phyloP scores from a whole-genome alignment of 2,888 invertebrate genomes.

The Himalopsyche japonica region DNA sequence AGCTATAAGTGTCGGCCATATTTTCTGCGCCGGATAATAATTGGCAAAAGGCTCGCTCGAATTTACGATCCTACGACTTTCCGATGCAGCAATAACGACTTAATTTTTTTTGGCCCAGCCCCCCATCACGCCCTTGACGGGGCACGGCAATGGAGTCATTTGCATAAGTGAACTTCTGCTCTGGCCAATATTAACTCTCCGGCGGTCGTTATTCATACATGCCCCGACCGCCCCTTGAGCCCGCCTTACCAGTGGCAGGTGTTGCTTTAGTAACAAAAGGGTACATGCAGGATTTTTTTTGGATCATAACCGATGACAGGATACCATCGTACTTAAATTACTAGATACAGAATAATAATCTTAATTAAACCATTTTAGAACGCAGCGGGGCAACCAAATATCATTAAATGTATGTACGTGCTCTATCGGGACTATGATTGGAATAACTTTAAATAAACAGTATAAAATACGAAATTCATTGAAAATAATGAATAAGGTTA shows the following conservation, averaged over 20 bases:
- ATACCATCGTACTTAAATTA: no score
- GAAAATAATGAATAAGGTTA: no score
- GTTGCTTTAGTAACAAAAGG: background rate
- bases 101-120: constrained; percentile 22
- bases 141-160: constrained; percentile 8
- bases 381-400: no score
- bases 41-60: constrained; percentile 20
- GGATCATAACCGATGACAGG: no score
- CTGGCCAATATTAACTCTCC: background rate
- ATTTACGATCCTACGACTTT: constrained; percentile 35
- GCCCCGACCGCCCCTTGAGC: background rate
- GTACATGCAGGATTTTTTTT: background rate
- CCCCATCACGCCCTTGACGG: background rate
- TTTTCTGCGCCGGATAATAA: background rate
- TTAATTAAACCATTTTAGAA: no score
- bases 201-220: background rate
- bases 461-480: no score
- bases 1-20: background rate
- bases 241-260: background rate
- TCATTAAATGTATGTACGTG: no score
- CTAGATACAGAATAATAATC: no score
- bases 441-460: no score
- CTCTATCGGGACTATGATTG: no score
- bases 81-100: constrained; percentile 38
- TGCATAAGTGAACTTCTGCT: constrained; percentile 14